Evolutionary conservation across 2,888 invertebrate genomes (phyloP), one percentile per base, ranked within the genome.

Genomic region (Ophion obscuratus): DNA sequence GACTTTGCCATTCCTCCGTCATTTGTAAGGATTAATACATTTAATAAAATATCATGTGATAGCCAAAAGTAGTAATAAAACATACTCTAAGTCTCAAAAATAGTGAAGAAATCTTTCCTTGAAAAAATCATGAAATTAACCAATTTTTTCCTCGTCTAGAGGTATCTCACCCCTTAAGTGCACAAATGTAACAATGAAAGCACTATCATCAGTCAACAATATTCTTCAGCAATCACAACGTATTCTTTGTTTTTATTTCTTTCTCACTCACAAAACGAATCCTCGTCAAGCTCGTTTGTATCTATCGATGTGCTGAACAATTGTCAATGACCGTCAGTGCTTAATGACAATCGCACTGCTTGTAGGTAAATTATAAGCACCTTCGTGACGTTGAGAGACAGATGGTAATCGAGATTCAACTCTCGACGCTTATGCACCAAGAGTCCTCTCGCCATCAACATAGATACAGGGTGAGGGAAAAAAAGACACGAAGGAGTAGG

Each of bases 371-470:
- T 85, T 85, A 85, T 79, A 62, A 85, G 73, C 67, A 77, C 85
- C 76, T 80, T 83, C 79, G 71, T 85, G 83, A 80, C 73, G 73
- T 76, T 73, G 62, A 76, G 67, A 85, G 83, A 83, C 76, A 80
- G 71, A 83, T 83, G 80, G 76, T 83, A 80, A 85, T 85, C 76
- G 79, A 83, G 76, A 83, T 86, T 86, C 75, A 81, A 75, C 73
- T 83, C 64, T 31, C 61, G 74, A 71, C 68, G 47, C 44, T 81
- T 74, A 81, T 57, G 64, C 47, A 53, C 31, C 59, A 57, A 40
- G 71, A 71, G 70, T 44, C 36, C 44, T 53, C 79, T 53, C 44
- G 66, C 44, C n/a, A 44, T 66, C 40, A 6, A 79, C 47, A n/a
- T 17, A 62, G 40, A 61, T 40, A 64, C 64, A 62, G 47, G 36